phyloP scores from a whole-genome alignment of 2,888 invertebrate species.

The Frankliniella intonsa region DNA sequence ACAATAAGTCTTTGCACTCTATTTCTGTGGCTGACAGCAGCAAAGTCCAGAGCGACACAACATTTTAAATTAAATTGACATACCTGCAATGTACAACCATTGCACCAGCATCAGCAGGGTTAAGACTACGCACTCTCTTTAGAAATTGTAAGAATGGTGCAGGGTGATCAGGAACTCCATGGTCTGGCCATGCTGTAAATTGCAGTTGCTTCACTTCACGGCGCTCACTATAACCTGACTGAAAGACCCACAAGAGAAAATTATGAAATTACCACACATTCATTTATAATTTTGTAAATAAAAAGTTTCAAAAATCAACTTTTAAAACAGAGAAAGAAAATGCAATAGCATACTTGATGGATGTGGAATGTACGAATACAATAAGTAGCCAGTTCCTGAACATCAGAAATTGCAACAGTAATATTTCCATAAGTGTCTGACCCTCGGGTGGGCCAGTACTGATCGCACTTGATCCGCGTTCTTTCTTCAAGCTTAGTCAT shows the following conservation, averaged over 20 bases:
- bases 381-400: slow-evolving; percentile 95
- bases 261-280: too few species aligned
- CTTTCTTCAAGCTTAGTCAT: slow-evolving; percentile 98
- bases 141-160: slow-evolving; percentile 97
- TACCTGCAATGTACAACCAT: slow-evolving; percentile 85
- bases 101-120: slow-evolving; percentile 89
- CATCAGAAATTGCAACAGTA: slow-evolving; percentile 89
- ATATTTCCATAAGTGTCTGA: slow-evolving; percentile 93
- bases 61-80: slow-evolving; percentile 29
- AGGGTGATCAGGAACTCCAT: slow-evolving; percentile 97
- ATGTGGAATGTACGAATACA: slow-evolving; percentile 96
- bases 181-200: slow-evolving; percentile 99
- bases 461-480: slow-evolving; percentile 92
- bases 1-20: too few species aligned
- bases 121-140: slow-evolving; percentile 83
- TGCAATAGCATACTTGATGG: slow-evolving; percentile 52
- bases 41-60: neutral
- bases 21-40: neutral
- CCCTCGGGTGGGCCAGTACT: slow-evolving; percentile 96
- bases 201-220: slow-evolving; percentile 96
- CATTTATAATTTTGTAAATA: too few species aligned
- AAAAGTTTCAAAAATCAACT: too few species aligned
- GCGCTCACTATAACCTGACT: slow-evolving; percentile 70
- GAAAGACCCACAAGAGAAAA: slow-evolving; percentile 39
- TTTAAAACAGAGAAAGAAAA: neutral